A percentile compares a stretch with the other conserved stretches of the same genome.
Conservation (phyloP, 2,888 invertebrate species). For the Lycia hirtaria region DNA sequence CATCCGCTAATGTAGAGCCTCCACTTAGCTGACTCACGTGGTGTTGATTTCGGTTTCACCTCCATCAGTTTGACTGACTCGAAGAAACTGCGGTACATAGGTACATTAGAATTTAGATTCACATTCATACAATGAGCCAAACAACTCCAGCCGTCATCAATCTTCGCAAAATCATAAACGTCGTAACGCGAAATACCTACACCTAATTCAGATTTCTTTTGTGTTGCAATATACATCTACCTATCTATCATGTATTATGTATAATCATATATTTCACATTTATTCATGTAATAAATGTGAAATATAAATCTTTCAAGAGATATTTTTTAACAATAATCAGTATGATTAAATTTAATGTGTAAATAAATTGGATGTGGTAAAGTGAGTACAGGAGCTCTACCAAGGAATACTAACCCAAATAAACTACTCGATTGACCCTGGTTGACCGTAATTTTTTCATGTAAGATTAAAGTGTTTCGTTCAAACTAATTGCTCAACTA, state of each 20-base stretch:
- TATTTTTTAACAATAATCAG: too few relatives aligned
- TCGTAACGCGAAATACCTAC: constrained; percentile 31
- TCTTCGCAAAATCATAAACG: constrained; percentile 42
- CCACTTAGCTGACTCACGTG: constrained; percentile 78
- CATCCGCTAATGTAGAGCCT: constrained; percentile 76
- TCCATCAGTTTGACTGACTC: constrained; percentile 66
- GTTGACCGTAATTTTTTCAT: neutral
- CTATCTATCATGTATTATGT: neutral
- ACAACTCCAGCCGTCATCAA: constrained; percentile 49
- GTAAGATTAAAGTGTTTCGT: neutral
- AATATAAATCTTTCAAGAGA: too few relatives aligned
- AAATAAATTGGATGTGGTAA: too few relatives aligned
- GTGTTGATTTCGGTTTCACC: constrained; percentile 79
- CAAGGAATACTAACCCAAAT: neutral
- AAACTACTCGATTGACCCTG: neutral
- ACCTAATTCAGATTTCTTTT: constrained; percentile 5
- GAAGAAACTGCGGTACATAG: constrained; percentile 51
- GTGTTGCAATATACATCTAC: neutral
- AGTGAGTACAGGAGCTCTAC: too few relatives aligned
- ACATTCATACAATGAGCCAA: constrained; percentile 39
- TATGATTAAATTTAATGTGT: too few relatives aligned
- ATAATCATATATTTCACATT: too few relatives aligned
- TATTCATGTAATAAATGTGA: too few relatives aligned
- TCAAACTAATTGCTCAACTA: constrained; percentile 10
- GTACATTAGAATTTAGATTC: constrained; percentile 26